Conservation (phyloP, 1,140 invertebrate genomes). For the Rhizoglyphus robini region DNA sequence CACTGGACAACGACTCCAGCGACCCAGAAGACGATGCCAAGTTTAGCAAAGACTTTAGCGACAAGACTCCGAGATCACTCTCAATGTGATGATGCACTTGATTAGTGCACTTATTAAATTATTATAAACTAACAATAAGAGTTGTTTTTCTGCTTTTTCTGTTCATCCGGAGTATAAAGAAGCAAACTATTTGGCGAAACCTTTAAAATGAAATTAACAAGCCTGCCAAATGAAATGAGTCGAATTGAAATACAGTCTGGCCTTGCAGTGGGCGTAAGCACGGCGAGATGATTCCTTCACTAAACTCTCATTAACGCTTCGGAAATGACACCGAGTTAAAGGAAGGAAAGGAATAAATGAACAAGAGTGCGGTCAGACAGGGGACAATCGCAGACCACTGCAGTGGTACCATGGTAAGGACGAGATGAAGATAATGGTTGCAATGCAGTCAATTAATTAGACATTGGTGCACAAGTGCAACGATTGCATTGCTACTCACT, state of each 20-base stretch:
- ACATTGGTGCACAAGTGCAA: slow-evolving; percentile 1
- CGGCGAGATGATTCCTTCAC: background rate
- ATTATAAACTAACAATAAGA: too few relatives aligned
- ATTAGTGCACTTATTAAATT: too few relatives aligned
- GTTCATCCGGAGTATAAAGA: too few relatives aligned
- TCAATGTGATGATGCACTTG: too few relatives aligned
- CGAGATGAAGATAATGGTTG: slow-evolving; percentile 3
- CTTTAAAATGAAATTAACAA: slow-evolving; percentile 15
- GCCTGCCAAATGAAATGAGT: background rate
- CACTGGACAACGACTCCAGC: too few relatives aligned
- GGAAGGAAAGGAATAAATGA: slow-evolving; percentile 13
- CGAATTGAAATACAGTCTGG: too few relatives aligned
- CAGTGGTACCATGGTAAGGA: too few relatives aligned
- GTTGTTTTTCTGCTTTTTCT: too few relatives aligned
- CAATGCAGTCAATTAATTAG: slow-evolving; percentile 5
- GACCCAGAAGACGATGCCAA: too few relatives aligned
- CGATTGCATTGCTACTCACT: background rate
- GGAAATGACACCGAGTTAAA: slow-evolving; percentile 1
- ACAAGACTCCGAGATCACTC: too few relatives aligned
- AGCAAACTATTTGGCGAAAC: too few relatives aligned
- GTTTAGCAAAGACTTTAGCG: too few relatives aligned
- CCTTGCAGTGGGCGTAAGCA: background rate
- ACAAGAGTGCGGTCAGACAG: background rate
- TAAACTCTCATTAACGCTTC: slow-evolving; percentile 13
- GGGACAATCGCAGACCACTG: background rate